Evolutionary conservation across 2,113 vertebrate genomes (phyloP).

Genomic region (Oriolus oriolus): DNA sequence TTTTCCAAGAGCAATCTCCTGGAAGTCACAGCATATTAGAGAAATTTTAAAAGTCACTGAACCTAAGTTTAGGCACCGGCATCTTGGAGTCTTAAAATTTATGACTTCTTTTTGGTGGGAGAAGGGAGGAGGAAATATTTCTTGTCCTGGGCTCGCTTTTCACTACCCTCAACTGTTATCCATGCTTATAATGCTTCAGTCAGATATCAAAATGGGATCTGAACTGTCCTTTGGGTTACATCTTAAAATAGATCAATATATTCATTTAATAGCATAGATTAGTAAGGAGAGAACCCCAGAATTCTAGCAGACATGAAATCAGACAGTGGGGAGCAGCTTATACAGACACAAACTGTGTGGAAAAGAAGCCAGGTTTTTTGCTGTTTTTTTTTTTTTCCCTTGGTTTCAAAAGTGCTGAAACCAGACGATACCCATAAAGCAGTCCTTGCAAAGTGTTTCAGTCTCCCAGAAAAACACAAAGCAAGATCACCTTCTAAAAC

Average conservation of each 20-base stretch:
- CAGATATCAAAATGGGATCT: neutral
- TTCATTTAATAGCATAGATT: neutral
- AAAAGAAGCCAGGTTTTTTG: neutral
- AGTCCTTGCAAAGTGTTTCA: neutral
- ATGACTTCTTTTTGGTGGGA: neutral
- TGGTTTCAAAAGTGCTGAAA: neutral
- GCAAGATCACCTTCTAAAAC: neutral
- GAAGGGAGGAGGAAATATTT: neutral
- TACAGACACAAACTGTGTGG: neutral
- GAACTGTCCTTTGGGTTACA: neutral
- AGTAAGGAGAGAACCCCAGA: neutral
- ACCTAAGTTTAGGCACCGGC: neutral
- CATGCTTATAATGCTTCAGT: neutral
- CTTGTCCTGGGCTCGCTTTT: neutral
- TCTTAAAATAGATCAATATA: neutral
- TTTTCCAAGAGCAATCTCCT: constrained; percentile 25
- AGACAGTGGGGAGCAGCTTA: neutral
- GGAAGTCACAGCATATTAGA: constrained; percentile 20
- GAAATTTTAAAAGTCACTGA: neutral
- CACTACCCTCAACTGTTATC: neutral
- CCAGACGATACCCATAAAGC: neutral
- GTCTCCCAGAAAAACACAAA: neutral
- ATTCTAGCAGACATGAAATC: neutral
- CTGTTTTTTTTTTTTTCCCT: neutral
- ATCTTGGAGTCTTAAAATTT: neutral